Evolutionary conservation across 2,113 vertebrate genomes (phyloP).

Genomic region (Anser cygnoides): DNA sequence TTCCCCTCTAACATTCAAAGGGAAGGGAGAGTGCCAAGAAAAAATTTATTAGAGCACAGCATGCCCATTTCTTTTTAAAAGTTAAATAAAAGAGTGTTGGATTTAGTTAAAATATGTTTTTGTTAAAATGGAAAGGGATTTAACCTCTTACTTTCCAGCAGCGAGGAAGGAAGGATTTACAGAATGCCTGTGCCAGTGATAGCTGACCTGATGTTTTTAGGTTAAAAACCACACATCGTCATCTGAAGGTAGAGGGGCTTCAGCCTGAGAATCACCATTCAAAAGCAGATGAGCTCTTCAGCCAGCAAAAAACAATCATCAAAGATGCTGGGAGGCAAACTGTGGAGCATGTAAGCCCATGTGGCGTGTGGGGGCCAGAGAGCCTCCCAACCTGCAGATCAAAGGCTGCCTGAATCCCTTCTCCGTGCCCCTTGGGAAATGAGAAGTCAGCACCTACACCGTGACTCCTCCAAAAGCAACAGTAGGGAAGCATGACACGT

Average conservation of each 20-base stretch:
- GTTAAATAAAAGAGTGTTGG: neutral
- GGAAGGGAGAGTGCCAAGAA: constrained; percentile 44
- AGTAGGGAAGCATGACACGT: neutral
- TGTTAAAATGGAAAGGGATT: constrained; percentile 1
- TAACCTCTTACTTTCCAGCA: constrained; percentile 11
- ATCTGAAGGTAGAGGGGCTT: neutral
- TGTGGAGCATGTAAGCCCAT: neutral
- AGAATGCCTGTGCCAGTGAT: neutral
- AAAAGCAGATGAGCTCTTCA: constrained; percentile 26
- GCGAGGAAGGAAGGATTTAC: neutral
- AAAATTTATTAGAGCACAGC: constrained; percentile 61
- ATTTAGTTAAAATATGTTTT: constrained; percentile 1
- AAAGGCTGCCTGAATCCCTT: constrained; percentile 27
- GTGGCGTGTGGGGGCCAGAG: neutral
- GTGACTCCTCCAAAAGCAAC: neutral
- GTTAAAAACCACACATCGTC: neutral
- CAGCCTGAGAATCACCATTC: neutral
- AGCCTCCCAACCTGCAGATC: constrained; percentile 17
- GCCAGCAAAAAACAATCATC: neutral
- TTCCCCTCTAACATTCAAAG: constrained; percentile 47
- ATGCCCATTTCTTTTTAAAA: neutral
- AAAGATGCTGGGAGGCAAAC: neutral
- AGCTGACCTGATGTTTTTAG: neutral
- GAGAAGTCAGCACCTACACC: neutral
- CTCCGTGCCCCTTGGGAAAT: neutral